Evolutionary conservation across 2,113 vertebrate genomes (phyloP), one percentile per base, ranked within the genome.

Genomic region (Aviceda subcristata): DNA sequence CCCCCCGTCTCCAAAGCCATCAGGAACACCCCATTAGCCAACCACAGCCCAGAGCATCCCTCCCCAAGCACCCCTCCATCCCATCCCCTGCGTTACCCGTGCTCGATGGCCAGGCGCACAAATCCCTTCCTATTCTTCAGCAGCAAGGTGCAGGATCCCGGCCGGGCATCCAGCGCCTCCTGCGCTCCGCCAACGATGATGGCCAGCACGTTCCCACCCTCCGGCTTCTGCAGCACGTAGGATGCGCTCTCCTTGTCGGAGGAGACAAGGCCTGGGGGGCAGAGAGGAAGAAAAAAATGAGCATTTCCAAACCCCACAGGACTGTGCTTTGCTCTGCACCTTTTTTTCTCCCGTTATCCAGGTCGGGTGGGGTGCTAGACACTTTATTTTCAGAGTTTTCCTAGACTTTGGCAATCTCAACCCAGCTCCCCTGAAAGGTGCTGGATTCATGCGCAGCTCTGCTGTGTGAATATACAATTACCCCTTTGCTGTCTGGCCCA

Each of bases 71-170:
- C 3, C n/a, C 26, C 29, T 38, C 27, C 18, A 8, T 3, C 22
- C 63, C 67, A 23, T 3, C 30, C 50, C 23, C 38, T 63, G 21
- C 51, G 93, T 98, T 98, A 99, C 99, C 99, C 99, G 0, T 99
- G 74, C 66, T 98, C 96, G 59, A 99, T 98, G 57, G 99, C 99
- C 46, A 99, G 94, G 77, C 98, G 99, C 88, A 99, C 48, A 55
- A 99, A 99, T 84, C 99, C 99, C 96, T 99, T 99, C 88, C 99
- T 99, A 15, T 99, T 98, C 94, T 95, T 97, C 86, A 99, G 89
- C 51, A 99, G n/a, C 60, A 99, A 94, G 1, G 72, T 98, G 92
- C 75, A 99, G 53, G 97, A 96, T 18, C 99, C 99, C 0, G 99
- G 99, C 6, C 97, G 98, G 14, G 99, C 99, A 3, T 99, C 98